phyloP scores from a whole-genome alignment of 2,113 vertebrate genomes.

The Psammodynastes pulverulentus region DNA sequence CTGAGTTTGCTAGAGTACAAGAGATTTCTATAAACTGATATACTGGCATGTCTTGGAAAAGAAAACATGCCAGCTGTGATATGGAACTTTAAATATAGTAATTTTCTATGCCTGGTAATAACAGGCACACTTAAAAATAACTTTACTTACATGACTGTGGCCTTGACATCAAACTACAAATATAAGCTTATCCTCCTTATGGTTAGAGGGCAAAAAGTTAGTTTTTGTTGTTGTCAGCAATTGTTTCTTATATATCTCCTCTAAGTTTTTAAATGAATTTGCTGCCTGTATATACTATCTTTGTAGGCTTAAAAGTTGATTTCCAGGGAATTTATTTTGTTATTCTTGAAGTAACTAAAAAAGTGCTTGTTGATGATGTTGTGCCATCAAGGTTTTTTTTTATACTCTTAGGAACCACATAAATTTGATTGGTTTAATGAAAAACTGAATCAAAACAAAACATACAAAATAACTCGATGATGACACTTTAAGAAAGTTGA shows the following conservation, averaged over 20 bases:
- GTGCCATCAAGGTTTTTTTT: neutral
- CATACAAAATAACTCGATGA: neutral
- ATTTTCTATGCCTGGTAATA: constrained; percentile 56
- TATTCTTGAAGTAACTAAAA: neutral
- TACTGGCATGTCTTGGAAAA: neutral
- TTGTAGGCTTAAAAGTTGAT: neutral
- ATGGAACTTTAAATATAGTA: constrained; percentile 61
- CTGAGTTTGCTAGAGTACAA: rapidly evolving
- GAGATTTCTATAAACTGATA: neutral
- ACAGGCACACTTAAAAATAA: constrained; percentile 68
- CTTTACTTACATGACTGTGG: constrained; percentile 46
- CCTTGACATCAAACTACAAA: constrained; percentile 30
- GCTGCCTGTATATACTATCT: neutral
- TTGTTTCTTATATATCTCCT: neutral
- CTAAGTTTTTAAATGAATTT: neutral
- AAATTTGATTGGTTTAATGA: neutral
- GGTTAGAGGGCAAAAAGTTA: constrained; percentile 22
- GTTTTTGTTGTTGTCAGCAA: neutral
- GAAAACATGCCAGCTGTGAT: neutral
- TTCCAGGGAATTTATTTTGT: neutral
- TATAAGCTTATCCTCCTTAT: constrained; percentile 35
- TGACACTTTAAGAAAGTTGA: neutral
- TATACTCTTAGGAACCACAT: neutral
- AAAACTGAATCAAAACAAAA: neutral
- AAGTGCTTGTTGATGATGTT: neutral